Evolutionary conservation across 2,888 invertebrate genomes (phyloP).

Genomic region (Eristalinus sepulchralis): DNA sequence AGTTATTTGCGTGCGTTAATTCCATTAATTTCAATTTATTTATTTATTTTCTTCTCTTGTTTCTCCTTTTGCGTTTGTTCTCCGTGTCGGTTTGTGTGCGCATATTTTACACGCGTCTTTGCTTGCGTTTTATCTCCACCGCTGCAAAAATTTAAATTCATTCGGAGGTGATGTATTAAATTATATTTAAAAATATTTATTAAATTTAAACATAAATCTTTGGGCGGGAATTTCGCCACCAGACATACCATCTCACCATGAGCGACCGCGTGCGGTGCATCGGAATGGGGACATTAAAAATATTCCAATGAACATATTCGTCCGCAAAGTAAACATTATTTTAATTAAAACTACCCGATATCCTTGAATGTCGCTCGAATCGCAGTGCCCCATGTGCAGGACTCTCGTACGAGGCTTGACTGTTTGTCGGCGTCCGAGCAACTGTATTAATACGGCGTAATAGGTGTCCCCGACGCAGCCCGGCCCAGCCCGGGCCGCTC

Average conservation of each 20-base stretch:
- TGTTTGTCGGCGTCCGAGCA: constrained; percentile 55
- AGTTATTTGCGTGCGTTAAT: constrained; percentile 58
- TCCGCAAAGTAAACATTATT: constrained; percentile 70
- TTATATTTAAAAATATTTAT: constrained; percentile 65
- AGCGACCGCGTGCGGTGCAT: constrained; percentile 1
- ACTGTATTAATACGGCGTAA: constrained; percentile 44
- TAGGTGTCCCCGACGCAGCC: constrained; percentile 28
- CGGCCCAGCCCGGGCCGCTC: background rate
- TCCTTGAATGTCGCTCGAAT: constrained; percentile 63
- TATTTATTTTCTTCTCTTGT: background rate
- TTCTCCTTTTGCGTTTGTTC: background rate
- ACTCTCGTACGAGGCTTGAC: constrained; percentile 40
- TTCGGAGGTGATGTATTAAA: constrained; percentile 54
- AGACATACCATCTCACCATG: constrained; percentile 14
- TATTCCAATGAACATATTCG: constrained; percentile 70
- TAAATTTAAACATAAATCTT: constrained; percentile 68
- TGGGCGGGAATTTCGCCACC: constrained; percentile 15
- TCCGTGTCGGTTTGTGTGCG: background rate
- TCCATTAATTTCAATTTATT: constrained; percentile 54
- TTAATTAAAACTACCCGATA: constrained; percentile 71
- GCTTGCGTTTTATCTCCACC: background rate
- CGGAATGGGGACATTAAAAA: constrained; percentile 68
- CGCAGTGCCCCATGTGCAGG: constrained; percentile 49
- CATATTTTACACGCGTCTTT: background rate
- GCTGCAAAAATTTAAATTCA: constrained; percentile 33